Evolutionary conservation across 2,113 vertebrate species (phyloP).

Genomic region (Lepisosteus osseus): DNA sequence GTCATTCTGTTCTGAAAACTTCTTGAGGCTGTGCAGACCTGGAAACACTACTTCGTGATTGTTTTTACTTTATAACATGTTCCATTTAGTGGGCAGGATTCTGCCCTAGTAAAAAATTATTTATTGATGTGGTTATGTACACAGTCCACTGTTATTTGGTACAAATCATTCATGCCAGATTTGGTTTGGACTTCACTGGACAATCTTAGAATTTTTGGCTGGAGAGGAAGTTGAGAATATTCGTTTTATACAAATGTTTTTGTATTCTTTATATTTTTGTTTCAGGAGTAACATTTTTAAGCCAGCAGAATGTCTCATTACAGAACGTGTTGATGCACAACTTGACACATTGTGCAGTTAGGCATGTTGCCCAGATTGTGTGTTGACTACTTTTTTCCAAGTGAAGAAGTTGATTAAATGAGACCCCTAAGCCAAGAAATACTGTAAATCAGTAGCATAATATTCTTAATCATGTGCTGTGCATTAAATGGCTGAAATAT

Average conservation of each 20-base stretch:
- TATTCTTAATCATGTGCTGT: neutral
- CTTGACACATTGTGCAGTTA: neutral
- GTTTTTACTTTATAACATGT: too few species aligned
- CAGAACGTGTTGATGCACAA: neutral
- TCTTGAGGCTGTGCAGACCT: too few species aligned
- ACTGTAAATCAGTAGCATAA: neutral
- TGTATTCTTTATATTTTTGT: neutral
- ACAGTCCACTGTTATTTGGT: too few species aligned
- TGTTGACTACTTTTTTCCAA: constrained; percentile 6
- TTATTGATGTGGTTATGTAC: too few species aligned
- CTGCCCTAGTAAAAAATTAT: too few species aligned
- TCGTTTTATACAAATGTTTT: neutral
- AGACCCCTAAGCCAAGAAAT: neutral
- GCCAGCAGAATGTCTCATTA: neutral
- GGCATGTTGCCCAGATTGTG: constrained; percentile 2
- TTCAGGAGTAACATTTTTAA: neutral
- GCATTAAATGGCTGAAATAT: too few species aligned
- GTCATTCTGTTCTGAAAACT: too few species aligned
- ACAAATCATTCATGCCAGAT: too few species aligned
- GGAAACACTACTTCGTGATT: too few species aligned
- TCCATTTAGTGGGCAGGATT: too few species aligned
- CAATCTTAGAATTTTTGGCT: too few species aligned
- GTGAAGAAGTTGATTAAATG: neutral
- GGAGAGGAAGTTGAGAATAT: neutral
- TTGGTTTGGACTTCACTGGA: too few species aligned